phyloP scores from a whole-genome alignment of 2,888 invertebrate species.

The Nephrocerus scutellatus region DNA sequence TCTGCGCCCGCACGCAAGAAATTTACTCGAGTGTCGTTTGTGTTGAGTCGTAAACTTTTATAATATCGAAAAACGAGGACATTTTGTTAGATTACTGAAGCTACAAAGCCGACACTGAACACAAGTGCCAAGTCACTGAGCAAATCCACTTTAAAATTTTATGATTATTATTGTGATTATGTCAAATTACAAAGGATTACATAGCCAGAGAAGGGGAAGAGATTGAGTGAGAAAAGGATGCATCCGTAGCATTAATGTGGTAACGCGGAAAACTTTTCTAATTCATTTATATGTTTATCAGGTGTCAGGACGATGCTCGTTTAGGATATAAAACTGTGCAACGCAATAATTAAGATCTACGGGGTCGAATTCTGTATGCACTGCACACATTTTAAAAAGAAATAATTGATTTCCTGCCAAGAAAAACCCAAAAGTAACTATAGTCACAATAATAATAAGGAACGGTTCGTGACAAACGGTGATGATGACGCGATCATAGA shows the following conservation, averaged over 20 bases:
- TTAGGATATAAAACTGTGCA: slow-evolving; percentile 6
- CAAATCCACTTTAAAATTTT: slow-evolving; percentile 25
- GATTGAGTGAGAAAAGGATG: slow-evolving; percentile 11
- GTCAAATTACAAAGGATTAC: slow-evolving; percentile 29
- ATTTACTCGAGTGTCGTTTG: too few species aligned
- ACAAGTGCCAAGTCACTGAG: neutral
- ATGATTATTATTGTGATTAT: slow-evolving; percentile 29
- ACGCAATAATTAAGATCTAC: too few species aligned
- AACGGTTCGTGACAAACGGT: too few species aligned
- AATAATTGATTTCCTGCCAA: too few species aligned
- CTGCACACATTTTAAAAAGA: too few species aligned
- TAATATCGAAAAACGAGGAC: slow-evolving; percentile 7
- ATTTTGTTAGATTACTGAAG: neutral
- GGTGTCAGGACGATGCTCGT: slow-evolving; percentile 17
- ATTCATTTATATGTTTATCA: slow-evolving; percentile 20
- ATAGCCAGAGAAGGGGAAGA: slow-evolving; percentile 16
- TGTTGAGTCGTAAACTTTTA: slow-evolving; percentile 21
- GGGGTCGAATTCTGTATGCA: too few species aligned
- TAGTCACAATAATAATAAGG: too few species aligned
- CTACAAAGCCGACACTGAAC: slow-evolving; percentile 1
- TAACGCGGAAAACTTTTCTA: too few species aligned
- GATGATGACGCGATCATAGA: too few species aligned
- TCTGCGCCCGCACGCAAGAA: slow-evolving; percentile 23
- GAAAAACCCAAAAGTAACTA: too few species aligned
- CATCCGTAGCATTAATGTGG: too few species aligned